phyloP scores from a whole-genome alignment of 1,140 invertebrate genomes.

The Penaeus japonicus region DNA sequence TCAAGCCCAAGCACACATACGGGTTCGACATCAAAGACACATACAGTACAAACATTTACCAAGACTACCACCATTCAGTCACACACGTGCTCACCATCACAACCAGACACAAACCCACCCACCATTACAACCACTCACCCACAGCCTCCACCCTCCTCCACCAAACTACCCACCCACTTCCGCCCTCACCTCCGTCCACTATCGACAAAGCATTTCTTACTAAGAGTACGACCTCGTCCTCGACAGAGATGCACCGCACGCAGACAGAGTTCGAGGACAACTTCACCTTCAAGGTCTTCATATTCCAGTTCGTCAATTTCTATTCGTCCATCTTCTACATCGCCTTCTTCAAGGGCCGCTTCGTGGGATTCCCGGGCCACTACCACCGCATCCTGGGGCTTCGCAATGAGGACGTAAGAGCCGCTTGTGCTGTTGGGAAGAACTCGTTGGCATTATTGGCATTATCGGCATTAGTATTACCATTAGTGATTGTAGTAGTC shows the following conservation, averaged over 20 bases:
- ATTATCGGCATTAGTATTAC: no score
- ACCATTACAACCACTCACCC: no score
- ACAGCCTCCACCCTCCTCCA: no score
- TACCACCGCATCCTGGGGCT: conserved; percentile 77
- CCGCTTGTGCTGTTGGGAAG: no score
- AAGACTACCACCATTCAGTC: no score
- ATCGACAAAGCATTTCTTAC: not conserved
- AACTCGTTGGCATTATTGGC: no score
- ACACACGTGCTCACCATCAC: no score
- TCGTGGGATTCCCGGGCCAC: conserved; percentile 79
- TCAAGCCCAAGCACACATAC: no score
- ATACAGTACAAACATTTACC: no score
- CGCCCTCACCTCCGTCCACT: not conserved
- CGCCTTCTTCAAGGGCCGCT: conserved; percentile 84
- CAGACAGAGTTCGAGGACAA: conserved; percentile 87
- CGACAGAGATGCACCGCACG: conserved; percentile 81
- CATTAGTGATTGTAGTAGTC: no score
- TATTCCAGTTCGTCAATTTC: conserved; percentile 88
- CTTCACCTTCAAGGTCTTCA: conserved; percentile 84
- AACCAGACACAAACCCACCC: no score
- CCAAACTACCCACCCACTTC: not conserved
- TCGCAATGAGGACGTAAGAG: conserved; percentile 75
- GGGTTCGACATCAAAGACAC: no score
- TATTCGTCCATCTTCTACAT: conserved; percentile 88
- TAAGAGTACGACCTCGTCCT: conserved; percentile 53